Conservation (phyloP, 2,888 invertebrate genomes). For the Suillia variegata region DNA sequence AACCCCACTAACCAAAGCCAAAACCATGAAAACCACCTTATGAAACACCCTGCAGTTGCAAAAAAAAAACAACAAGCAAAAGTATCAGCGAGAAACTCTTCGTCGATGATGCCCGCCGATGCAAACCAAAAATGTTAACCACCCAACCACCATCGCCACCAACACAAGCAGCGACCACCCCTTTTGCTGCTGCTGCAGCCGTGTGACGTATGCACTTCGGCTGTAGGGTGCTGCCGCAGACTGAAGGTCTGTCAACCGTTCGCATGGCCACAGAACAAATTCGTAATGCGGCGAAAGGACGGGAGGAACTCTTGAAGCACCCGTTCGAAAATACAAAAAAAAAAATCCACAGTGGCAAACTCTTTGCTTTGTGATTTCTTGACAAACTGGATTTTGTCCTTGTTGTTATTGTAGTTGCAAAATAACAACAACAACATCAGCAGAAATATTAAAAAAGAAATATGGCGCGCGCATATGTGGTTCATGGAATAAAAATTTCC, state of each 20-base stretch:
- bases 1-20: slow-evolving; percentile 34
- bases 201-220: background rate
- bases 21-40: slow-evolving; percentile 30
- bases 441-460: slow-evolving; percentile 9
- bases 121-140: background rate
- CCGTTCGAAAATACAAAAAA: background rate
- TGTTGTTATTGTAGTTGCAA: slow-evolving; percentile 2
- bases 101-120: no score
- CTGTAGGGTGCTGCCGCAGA: background rate
- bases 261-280: slow-evolving; percentile 26
- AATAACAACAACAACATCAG: background rate
- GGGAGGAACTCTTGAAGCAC: background rate
- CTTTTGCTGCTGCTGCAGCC: background rate
- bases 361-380: slow-evolving; percentile 33
- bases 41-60: slow-evolving; percentile 17
- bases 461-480: slow-evolving; percentile 25
- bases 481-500: slow-evolving; percentile 8
- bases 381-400: slow-evolving; percentile 33
- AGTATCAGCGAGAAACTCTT: background rate
- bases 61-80: background rate
- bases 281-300: slow-evolving; percentile 22
- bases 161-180: slow-evolving; percentile 4
- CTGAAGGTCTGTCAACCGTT: background rate
- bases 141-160: slow-evolving; percentile 19
- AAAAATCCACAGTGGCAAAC: background rate